Evolutionary conservation across 2,888 invertebrate genomes (phyloP).

Genomic region (Drymonia ruficornis): DNA sequence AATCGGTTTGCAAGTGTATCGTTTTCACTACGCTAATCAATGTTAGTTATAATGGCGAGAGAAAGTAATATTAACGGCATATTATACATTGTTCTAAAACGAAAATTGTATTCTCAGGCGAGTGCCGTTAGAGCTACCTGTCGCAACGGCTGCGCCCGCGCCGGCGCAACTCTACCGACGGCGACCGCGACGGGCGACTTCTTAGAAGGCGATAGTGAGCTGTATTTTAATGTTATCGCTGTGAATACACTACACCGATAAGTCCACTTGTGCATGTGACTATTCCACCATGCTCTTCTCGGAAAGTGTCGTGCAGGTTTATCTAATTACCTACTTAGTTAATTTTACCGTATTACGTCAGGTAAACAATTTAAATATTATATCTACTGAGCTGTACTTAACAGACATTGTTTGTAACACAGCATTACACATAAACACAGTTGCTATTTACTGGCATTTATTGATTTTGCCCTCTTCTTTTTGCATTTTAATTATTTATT

Average conservation of each 20-base stretch:
- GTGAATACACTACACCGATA: slow-evolving; percentile 72
- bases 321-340: slow-evolving; percentile 53
- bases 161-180: slow-evolving; percentile 34
- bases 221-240: slow-evolving; percentile 81
- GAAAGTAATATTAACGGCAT: slow-evolving; percentile 70
- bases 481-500: too few species aligned
- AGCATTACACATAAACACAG: background rate
- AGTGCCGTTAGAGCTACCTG: slow-evolving; percentile 82
- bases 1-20: slow-evolving; percentile 31
- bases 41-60: slow-evolving; percentile 49
- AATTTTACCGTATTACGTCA: slow-evolving; percentile 28
- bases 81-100: slow-evolving; percentile 60
- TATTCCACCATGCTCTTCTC: slow-evolving; percentile 62
- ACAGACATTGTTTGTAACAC: background rate
- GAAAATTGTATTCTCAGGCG: slow-evolving; percentile 69
- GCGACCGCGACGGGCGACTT: slow-evolving; percentile 53
- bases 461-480: too few species aligned
- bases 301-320: slow-evolving; percentile 60
- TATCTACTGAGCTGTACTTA: slow-evolving; percentile 3
- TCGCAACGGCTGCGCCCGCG: slow-evolving; percentile 54
- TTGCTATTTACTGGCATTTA: background rate
- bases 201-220: slow-evolving; percentile 78
- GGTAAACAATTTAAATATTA: slow-evolving; percentile 24
- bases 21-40: slow-evolving; percentile 46
- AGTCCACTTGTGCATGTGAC: slow-evolving; percentile 71